Base-by-base conservation (phyloP, 1,140 invertebrate species). In the Zaprionus inermis region DNA sequence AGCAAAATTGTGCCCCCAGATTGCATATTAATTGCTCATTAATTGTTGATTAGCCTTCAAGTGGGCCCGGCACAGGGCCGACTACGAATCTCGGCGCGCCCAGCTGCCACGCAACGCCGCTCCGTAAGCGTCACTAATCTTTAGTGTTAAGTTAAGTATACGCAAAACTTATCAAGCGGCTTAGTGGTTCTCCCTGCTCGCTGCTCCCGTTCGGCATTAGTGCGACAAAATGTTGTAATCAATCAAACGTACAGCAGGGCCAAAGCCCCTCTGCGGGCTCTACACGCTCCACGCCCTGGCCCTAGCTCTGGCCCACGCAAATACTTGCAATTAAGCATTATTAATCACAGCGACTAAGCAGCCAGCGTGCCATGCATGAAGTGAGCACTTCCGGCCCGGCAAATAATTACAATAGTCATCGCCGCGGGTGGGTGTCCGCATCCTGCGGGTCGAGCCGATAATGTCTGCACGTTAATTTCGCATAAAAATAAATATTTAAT, bases 1-100 rank as follows among this genome's bases (percentile, higher is more conserved):
- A 44, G 22, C 24, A 41, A 57, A 70, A 58, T 65, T 59, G 44
- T 44, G 51, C 28, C 54, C 54, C 58, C 72, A 89, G 79, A 89
- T 89, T 89, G 84, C 84, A 89, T 89, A 89, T 89, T 89, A 89
- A 89, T 89, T 89, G 84, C 80, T 89, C 84, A 89, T 89, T 89
- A 89, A 89, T 89, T 89, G 84, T 81, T 89, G 84, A 89, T 89
- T 89, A 89, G 84, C 80, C 57, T 73, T 80, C 74, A 76, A 89
- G 80, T 76, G 18, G 49, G n/a, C 24, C 1, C 30, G 18, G 56
- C 44, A 54, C 46, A 58, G 51, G 41, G 80, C 32, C 10, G 55
- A 66, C 36, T 41, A 58, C 49, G 60, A 73, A 77, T 64, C 73
- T 67, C 73, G 34, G 36, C 63, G 36, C 63, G n/a, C 56, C 38